phyloP scores from a whole-genome alignment of 2,797 vertebrate genomes.

The Helicolenus hilgendorfi region DNA sequence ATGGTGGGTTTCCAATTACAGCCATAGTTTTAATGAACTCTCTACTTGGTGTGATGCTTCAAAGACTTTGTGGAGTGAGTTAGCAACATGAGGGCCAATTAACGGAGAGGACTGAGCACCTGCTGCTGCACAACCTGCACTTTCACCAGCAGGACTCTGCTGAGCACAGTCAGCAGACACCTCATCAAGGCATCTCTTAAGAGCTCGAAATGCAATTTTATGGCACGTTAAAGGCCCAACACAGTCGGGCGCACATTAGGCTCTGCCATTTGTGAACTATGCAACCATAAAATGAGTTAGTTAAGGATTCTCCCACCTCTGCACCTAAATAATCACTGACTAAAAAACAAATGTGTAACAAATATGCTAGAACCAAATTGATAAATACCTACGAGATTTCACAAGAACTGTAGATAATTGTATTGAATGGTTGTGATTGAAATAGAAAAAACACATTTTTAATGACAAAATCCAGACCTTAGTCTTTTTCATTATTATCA shows the following conservation, averaged over 20 bases:
- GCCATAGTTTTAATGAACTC: constrained; percentile 77
- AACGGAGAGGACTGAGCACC: constrained; percentile 73
- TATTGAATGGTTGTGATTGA: neutral
- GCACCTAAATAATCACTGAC: constrained; percentile 6
- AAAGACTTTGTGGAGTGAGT: constrained; percentile 63
- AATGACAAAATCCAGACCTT: neutral
- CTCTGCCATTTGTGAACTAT: constrained; percentile 42
- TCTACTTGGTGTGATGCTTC: constrained; percentile 64
- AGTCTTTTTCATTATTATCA: neutral
- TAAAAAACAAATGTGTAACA: neutral
- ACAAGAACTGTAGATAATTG: neutral
- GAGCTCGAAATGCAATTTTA: constrained; percentile 64
- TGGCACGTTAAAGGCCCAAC: constrained; percentile 55
- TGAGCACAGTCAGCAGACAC: constrained; percentile 54
- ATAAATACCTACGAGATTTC: neutral
- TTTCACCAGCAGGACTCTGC: constrained; percentile 63
- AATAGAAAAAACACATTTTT: neutral
- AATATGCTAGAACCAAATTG: neutral
- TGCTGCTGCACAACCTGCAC: constrained; percentile 72
- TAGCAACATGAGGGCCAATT: constrained; percentile 86
- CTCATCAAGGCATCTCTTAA: constrained; percentile 64
- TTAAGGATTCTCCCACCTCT: constrained; percentile 30
- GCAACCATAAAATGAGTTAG: constrained; percentile 52
- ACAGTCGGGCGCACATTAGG: constrained; percentile 42
- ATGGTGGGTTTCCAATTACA: constrained; percentile 69